Conservation (phyloP, 2,113 vertebrate species). For the Tichodroma muraria region DNA sequence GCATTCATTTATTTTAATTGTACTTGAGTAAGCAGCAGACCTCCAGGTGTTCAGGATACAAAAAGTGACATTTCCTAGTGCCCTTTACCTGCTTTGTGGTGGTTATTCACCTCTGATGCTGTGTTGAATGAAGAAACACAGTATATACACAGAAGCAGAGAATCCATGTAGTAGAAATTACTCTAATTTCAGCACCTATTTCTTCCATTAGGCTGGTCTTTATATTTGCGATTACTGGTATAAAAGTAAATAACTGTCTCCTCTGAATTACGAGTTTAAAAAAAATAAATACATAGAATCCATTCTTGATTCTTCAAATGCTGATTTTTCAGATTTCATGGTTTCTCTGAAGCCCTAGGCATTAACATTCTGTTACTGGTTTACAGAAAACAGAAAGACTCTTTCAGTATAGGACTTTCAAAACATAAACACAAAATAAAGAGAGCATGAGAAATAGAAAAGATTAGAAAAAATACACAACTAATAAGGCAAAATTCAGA, state of each 20-base stretch:
- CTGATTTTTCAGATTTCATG: neutral
- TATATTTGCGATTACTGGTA: neutral
- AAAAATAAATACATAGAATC: neutral
- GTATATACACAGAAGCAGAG: neutral
- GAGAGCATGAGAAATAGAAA: neutral
- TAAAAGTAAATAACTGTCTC: neutral
- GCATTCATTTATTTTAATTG: slow-evolving; percentile 49
- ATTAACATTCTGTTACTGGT: neutral
- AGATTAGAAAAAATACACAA: neutral
- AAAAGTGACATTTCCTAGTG: neutral
- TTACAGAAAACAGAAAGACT: neutral
- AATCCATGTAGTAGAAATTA: neutral
- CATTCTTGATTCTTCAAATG: neutral
- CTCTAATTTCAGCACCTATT: neutral
- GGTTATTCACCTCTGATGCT: slow-evolving; percentile 23
- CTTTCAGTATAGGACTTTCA: neutral
- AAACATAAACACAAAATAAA: neutral
- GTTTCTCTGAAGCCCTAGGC: neutral
- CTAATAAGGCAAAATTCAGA: neutral
- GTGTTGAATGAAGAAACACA: neutral
- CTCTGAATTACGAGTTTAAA: neutral
- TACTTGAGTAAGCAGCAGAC: neutral
- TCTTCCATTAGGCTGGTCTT: neutral
- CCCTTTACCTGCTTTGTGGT: neutral
- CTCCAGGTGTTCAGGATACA: neutral